Conservation (phyloP, 1,140 invertebrate genomes). For the Drosophila seguyi region DNA sequence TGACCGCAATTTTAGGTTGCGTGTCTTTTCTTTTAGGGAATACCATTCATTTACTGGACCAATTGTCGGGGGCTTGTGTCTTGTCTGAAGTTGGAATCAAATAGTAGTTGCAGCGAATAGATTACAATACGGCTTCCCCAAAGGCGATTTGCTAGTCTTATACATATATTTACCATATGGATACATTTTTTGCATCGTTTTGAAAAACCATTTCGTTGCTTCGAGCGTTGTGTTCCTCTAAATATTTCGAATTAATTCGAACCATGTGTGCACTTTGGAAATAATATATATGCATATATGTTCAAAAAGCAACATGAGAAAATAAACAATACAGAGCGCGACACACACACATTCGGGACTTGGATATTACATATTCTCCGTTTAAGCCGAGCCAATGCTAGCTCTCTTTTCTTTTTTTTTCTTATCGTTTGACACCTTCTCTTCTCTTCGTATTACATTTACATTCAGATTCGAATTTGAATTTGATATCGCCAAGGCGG, state of each 20-base stretch:
- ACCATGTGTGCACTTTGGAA: constrained; percentile 12
- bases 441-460: constrained; percentile 2
- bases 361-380: constrained; percentile 4
- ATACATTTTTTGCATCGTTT: constrained; percentile 1
- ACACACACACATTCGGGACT: constrained; percentile 1
- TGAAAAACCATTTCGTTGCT: constrained; percentile 1
- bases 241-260: constrained; percentile 1
- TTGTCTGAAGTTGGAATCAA: background rate
- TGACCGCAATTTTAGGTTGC: background rate
- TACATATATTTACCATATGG: constrained; percentile 15
- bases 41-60: constrained; percentile 3
- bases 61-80: background rate
- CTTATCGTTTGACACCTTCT: background rate
- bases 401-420: background rate
- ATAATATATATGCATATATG: background rate
- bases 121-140: constrained; percentile 3
- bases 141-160: constrained; percentile 2
- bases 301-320: constrained; percentile 6
- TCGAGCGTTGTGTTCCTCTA: constrained; percentile 1
- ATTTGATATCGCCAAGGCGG: background rate
- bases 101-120: constrained; percentile 1
- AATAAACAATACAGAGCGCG: constrained; percentile 5
- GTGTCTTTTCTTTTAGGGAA: background rate
- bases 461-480: constrained; percentile 1
- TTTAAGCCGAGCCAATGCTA: background rate